Conservation (phyloP, 1,140 invertebrate species). For the Brachionus calyciflorus region DNA sequence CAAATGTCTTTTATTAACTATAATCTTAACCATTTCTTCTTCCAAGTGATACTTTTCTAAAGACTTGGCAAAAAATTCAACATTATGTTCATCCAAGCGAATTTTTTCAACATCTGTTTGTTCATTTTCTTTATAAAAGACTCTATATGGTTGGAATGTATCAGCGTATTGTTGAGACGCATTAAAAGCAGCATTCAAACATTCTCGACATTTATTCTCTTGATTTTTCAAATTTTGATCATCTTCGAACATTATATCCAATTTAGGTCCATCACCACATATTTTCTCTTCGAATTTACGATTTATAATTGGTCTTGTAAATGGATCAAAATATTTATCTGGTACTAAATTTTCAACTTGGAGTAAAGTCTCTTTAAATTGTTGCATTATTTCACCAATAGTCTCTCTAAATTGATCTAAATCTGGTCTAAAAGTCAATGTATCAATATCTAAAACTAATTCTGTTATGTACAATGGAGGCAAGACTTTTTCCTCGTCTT, state of each 20-base stretch:
- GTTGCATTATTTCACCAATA: constrained; percentile 49
- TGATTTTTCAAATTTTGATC: constrained; percentile 66
- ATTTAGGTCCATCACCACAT: constrained; percentile 67
- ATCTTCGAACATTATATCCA: constrained; percentile 67
- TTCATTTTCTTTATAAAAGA: constrained; percentile 71
- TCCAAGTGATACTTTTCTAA: constrained; percentile 58
- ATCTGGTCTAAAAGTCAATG: constrained; percentile 59
- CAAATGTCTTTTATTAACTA: constrained; percentile 65
- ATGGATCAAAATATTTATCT: constrained; percentile 60
- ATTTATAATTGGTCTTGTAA: constrained; percentile 70
- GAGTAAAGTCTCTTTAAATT: constrained; percentile 54
- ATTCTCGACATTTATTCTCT: constrained; percentile 60
- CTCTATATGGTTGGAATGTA: constrained; percentile 68
- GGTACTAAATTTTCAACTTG: constrained; percentile 59
- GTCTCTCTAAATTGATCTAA: constrained; percentile 57
- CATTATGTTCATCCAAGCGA: constrained; percentile 57
- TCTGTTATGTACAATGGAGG: constrained; percentile 57
- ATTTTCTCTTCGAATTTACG: constrained; percentile 69
- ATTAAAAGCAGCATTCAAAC: constrained; percentile 66
- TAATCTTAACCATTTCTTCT: constrained; percentile 61
- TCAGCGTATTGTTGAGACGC: constrained; percentile 66
- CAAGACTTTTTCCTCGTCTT: constrained; percentile 44
- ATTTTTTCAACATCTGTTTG: constrained; percentile 64
- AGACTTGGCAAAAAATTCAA: constrained; percentile 48
- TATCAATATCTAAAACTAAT: constrained; percentile 58